Base-by-base conservation (phyloP, 1,140 invertebrate genomes). In the Hormaphis cornu region DNA sequence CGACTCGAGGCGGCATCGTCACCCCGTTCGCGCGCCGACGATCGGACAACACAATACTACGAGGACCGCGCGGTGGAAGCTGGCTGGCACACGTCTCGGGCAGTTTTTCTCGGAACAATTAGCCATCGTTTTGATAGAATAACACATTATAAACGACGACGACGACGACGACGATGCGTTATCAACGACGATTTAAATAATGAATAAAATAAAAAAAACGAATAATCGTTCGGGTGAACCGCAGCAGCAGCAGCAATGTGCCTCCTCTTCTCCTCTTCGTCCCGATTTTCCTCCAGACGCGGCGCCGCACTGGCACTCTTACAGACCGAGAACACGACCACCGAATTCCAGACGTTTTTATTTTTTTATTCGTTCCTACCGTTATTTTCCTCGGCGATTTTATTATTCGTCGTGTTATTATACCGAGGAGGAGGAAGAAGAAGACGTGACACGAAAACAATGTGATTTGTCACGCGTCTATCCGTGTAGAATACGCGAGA, bases 381-480 rank as follows among this genome's bases (percentile, higher is more conserved):
- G 24, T 48, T 50, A 66, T 66, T 48, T 66, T 63, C 61, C 46
- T 14, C 28, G 28, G 48, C 28, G 42, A 66, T 66, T 46, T 66
- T 66, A n/a, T n/a, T n/a, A n/a, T n/a, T n/a, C n/a, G n/a, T n/a
- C n/a, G n/a, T n/a, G n/a, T n/a, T n/a, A n/a, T n/a, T n/a, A n/a
- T n/a, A n/a, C n/a, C n/a, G n/a, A n/a, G n/a, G n/a, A n/a, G n/a
- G n/a, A n/a, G n/a, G n/a, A n/a, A n/a, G n/a, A n/a, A 40, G 26
- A 46, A 14, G 33, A 35, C 42, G 61, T 66, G 61, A 66, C 61
- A 46, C 12, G 30, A 46, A 63, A 50, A 66, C 61, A 66, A 66
- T 66, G 61, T 48, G 35, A 66, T 66, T 66, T 66, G 61, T 66
- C 61, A 46, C 42, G 28, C 61, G 61, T 48, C n/a, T n/a, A n/a